phyloP scores from a whole-genome alignment of 2,888 invertebrate species.

The Dorcus hopei region DNA sequence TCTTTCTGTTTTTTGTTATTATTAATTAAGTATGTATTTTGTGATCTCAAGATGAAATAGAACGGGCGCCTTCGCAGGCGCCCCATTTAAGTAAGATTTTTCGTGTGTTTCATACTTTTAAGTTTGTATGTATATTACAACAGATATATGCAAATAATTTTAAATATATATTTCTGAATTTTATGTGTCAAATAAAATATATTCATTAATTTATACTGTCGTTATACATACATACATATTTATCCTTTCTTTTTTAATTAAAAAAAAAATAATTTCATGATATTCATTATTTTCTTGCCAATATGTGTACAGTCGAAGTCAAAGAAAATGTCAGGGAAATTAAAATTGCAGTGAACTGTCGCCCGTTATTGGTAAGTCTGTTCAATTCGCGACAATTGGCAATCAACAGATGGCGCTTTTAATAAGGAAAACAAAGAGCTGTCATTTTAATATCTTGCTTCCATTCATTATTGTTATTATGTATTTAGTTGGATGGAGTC shows the following conservation, averaged over 20 bases:
- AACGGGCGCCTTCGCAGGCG: conserved; percentile 43
- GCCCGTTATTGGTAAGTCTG: too few relatives aligned
- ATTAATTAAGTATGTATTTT: conserved; percentile 45
- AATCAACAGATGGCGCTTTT: too few relatives aligned
- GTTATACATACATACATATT: not conserved
- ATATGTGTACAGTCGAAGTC: too few relatives aligned
- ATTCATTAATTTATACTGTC: conserved; percentile 46
- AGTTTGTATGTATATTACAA: conserved; percentile 44
- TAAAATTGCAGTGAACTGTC: too few relatives aligned
- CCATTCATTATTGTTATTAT: too few relatives aligned
- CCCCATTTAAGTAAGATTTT: conserved; percentile 38
- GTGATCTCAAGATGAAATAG: conserved; percentile 51
- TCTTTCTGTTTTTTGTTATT: too few relatives aligned
- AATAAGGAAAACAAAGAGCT: too few relatives aligned
- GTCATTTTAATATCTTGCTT: too few relatives aligned
- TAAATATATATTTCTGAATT: conserved; percentile 51
- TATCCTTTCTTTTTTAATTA: not conserved
- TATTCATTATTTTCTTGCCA: too few relatives aligned
- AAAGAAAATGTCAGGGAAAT: too few relatives aligned
- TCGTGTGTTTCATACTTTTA: conserved; percentile 44
- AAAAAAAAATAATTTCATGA: not conserved
- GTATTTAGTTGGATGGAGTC: too few relatives aligned
- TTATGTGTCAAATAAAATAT: conserved; percentile 50
- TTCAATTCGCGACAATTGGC: too few relatives aligned
- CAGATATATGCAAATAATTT: conserved; percentile 46